A percentile compares a stretch with the other conserved stretches of the same genome.
Conservation (phyloP, 2,888 invertebrate species). For the Lacanobia oleracea region DNA sequence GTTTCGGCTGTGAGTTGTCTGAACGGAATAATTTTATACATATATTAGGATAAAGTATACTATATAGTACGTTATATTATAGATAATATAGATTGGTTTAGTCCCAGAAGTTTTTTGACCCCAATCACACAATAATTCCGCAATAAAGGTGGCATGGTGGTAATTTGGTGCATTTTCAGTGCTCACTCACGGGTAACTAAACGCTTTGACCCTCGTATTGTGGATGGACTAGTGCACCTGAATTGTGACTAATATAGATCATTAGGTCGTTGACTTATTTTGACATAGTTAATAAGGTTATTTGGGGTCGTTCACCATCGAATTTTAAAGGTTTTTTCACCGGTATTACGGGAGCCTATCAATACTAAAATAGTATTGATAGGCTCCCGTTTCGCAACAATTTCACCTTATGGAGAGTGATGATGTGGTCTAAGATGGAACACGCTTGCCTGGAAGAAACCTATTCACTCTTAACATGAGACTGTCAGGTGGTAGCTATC, state of each 20-base stretch:
- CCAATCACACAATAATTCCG: conserved; percentile 19
- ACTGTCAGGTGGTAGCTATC: too few species aligned
- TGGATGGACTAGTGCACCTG: conserved; percentile 32
- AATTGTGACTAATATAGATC: conserved; percentile 17
- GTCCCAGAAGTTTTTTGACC: conserved; percentile 16
- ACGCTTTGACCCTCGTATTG: conserved; percentile 41
- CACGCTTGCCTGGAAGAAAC: too few species aligned
- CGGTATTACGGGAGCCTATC: too few species aligned
- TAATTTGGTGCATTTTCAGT: conserved; percentile 42
- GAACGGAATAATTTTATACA: not conserved
- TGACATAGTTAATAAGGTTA: conserved; percentile 11
- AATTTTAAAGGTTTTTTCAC: too few species aligned
- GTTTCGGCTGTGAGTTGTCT: too few species aligned
- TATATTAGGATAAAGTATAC: too few species aligned
- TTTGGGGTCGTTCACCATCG: not conserved
- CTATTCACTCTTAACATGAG: too few species aligned
- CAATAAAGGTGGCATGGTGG: conserved; percentile 32
- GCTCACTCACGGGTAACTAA: conserved; percentile 39
- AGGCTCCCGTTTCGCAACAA: too few species aligned
- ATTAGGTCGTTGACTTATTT: conserved; percentile 32
- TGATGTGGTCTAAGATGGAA: too few species aligned
- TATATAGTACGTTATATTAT: too few species aligned
- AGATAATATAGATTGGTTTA: not conserved
- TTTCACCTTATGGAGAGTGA: too few species aligned
- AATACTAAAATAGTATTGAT: too few species aligned